Evolutionary conservation across 2,888 invertebrate genomes (phyloP), one percentile per base, ranked within the genome.

Genomic region (Caenorhabditis sulstoni): DNA sequence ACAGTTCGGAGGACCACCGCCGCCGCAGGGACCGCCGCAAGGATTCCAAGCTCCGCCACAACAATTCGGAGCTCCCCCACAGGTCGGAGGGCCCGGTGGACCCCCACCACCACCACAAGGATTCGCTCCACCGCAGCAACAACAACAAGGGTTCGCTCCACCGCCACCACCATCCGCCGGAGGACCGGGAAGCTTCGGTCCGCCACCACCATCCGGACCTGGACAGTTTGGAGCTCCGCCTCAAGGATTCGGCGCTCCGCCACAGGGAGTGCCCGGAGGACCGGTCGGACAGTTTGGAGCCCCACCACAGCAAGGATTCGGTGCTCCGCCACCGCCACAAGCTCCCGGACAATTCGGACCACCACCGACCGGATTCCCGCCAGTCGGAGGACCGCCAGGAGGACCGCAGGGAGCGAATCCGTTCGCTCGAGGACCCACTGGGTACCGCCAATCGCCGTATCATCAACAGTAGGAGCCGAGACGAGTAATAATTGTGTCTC

Each of bases 401-500:
- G 78, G 68, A 47, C 59, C 76, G 14, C 75, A 74, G 18, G 84
- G 84, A 52, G 75, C 49, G 18, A 85, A 85, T 68, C 85, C 86
- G 41, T 86, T 85, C 53, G 81, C 86, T 16, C 61, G 86, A 57
- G 81, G 78, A 23, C 83, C 85, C 58, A 22, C 78, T 7, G 62
- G 78, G 39, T 85, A 79, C 61, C 81, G 84, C 50, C 84, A 84
- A 50, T 86, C 86, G 45, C 86, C 84, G 22, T 85, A 84, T 59
- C 84, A 85, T 22, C 85, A 85, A 35, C 80, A 76, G 55, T 29
- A 29, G 29, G 29, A 29, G 29, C 29, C 29, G 44, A n/a, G 39
- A 23, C 8, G 37, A 55, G 2, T 14, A 29, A 47, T 49, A 12
- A 1, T n/a, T 22, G n/a, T 23, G 97, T 97, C 88, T 99, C 94